phyloP scores from a whole-genome alignment of 2,113 vertebrate species.

The Phyllostomus hastatus region DNA sequence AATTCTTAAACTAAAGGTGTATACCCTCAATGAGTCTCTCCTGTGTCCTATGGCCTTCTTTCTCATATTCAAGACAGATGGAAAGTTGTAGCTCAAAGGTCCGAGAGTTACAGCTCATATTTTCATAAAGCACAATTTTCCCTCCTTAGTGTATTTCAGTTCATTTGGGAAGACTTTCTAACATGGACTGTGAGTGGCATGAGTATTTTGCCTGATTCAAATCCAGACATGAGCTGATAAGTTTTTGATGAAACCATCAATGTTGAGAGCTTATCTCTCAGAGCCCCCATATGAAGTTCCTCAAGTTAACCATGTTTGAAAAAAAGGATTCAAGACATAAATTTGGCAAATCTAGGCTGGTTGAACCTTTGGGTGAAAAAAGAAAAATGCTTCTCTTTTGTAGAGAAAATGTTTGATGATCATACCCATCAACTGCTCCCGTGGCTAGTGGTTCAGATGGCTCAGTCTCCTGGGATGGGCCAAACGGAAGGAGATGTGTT shows the following conservation, averaged over 20 bases:
- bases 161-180: constrained; percentile 58
- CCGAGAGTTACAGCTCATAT: not conserved
- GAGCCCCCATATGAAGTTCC: not conserved
- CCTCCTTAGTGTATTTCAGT: constrained; percentile 45
- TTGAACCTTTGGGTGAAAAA: not conserved
- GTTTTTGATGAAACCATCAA: constrained; percentile 69
- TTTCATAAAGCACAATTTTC: constrained; percentile 14
- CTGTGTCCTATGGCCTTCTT: not conserved
- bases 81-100: constrained; percentile 17
- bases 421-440: not conserved
- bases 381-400: not conserved
- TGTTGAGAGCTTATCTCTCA: constrained; percentile 32
- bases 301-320: not conserved
- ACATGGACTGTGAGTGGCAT: constrained; percentile 62
- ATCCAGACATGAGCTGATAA: constrained; percentile 60
- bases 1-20: not conserved
- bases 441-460: not conserved
- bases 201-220: constrained; percentile 63
- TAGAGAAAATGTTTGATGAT: not conserved
- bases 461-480: not conserved
- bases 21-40: not conserved
- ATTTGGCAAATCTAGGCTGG: not conserved
- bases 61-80: constrained; percentile 19
- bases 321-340: constrained; percentile 17
- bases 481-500: not conserved